Evolutionary conservation across 2,888 invertebrate species (phyloP), one percentile per base, ranked within the genome.

Genomic region (Chydorus sphaericus): DNA sequence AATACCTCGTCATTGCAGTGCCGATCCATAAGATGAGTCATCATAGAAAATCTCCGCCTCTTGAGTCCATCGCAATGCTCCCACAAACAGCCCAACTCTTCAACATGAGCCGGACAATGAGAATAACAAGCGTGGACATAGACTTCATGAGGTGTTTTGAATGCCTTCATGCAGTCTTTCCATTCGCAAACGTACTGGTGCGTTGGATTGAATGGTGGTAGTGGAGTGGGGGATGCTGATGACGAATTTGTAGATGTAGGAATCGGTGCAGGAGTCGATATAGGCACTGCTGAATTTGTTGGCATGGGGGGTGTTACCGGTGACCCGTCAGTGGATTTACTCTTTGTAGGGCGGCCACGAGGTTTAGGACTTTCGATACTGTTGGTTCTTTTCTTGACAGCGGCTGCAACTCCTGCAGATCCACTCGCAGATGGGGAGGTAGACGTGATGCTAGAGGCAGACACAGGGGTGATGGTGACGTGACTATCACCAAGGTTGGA

Each of bases 1-100:
- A 69, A 70, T 67, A 85, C 87, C 65, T 84, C 83, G 30, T 83
- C 77, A 62, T 85, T 86, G 68, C 94, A 89, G 69, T 97, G 97
- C 60, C 91, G 85, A 73, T 97, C 97, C 64, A 87, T 85, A 59
- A 97, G 77, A 72, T 98, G 98, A 58, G 97, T 96, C 80, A 96
- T 89, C 36, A 97, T 74, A 1, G 97, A 97, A 75, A 94, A 94
- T 55, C 90, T 80, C 67, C 86, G 84, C 57, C 96, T 73, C 56
- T 87, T 85, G 69, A 94, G 81, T 44, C 84, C 81, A 73, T 96
- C 96, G 70, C 92, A 92, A 36, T 81, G 77, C 30, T 85, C 81
- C 96, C 96, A 96, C 68, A 85, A 75, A 68, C 96, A 96, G 18
- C 85, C 77, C 60, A 87, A 82, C 67, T 90, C 88, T 30, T 81